Evolutionary conservation across 2,888 invertebrate genomes (phyloP), one percentile per base, ranked within the genome.

Genomic region (Brachypterus glaber): DNA sequence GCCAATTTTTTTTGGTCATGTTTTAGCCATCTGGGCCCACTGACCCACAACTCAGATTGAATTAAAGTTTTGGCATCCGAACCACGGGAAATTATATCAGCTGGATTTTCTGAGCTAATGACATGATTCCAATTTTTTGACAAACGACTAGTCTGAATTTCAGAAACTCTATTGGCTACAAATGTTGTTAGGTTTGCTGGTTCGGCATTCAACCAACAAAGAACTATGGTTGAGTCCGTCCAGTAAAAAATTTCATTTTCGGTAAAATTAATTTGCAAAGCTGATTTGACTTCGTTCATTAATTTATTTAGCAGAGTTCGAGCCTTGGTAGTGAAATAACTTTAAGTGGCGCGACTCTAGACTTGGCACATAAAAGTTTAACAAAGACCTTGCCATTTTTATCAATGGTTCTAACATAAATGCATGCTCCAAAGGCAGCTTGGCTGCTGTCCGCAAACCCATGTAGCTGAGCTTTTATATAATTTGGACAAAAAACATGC

Each of bases 151-250:
- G 24, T 14, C 9, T 14, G 34, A 24, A 37, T 33, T 25, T 37
- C 33, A 8, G 21, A 21, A 4, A 37, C 37, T 8, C 37, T 5
- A n/a, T 37, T 37, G 2, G 33, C 37, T 3, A 30, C 32, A 38
- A 52, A 57, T 0, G 47, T 48, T 37, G 48, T 49, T 47, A 44
- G 51, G 3, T 32, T 34, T n/a, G n/a, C n/a, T n/a, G n/a, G n/a
- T n/a, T n/a, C n/a, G n/a, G n/a, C n/a, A n/a, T n/a, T n/a, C n/a
- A 58, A 32, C 56, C 58, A 59, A 18, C 45, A 41, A 1, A 58
- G 35, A 2, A 52, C 51, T 5, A 58, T 52, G 11, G 47, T 50
- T 0, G 55, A 59, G 36, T 60, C 58, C 2, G 52, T 46, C 51
- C 49, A 55, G 14, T 39, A 47, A 13, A 14, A 42, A 2, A 41